Evolutionary conservation across 2,113 vertebrate genomes (phyloP), one percentile per base, ranked within the genome.

Genomic region (Cinclus cinclus): DNA sequence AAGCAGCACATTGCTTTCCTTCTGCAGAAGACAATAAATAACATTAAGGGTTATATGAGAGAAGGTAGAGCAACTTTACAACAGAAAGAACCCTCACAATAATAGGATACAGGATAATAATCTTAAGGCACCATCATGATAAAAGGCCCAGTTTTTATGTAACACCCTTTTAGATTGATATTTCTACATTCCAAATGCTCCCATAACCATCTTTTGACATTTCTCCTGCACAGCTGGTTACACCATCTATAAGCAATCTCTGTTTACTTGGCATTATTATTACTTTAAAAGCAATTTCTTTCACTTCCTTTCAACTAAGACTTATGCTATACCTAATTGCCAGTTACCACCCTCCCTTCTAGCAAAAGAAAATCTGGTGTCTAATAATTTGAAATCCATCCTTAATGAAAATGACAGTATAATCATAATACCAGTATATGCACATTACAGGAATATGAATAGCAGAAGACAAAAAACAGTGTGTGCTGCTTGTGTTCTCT

Each of bases 241-340:
- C 55, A 87, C 52, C 42, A 94, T 65, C 81, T 71, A 63, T 74
- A 95, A 76, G 65, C 62, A 86, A 65, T 83, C 87, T 87, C 80
- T 55, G 62, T 89, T 91, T 96, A 90, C 64, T 56, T 79, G 53
- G n/a, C 41, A 70, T 80, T 89, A 92, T 78, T 94, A 92, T 73
- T 95, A 89, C 76, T 95, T 92, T 73, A 62, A 95, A 94, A 92
- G 78, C 50, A 42, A 73, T 73, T 88, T 82, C 67, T 94, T 95
- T 95, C 53, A 65, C 44, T 46, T 84, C 15, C 44, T 89, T 94
- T 95, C 80, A 95, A 8, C 37, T 50, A 75, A 84, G 60, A 39
- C 9, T 55, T 69, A 60, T 0, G n/a, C 83, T 83, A 63, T 69
- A 90, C 16, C 33, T 92, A 86, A 96, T 70, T 96, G 39, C 42